Conservation (phyloP, 2,113 vertebrate species). For the Vombatus ursinus region DNA sequence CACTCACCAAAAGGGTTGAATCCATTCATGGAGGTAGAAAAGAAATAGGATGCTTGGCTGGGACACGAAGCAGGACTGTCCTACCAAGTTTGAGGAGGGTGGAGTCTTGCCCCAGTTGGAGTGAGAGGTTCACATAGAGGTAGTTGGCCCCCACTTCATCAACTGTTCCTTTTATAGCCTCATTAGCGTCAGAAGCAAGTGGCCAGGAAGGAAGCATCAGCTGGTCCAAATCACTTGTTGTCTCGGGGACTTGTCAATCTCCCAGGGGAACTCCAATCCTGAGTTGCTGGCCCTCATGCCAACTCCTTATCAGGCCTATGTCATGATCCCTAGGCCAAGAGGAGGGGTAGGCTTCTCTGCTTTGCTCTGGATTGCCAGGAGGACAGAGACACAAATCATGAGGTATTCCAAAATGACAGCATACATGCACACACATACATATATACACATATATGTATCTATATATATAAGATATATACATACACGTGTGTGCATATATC, state of each 20-base stretch:
- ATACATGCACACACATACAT: background rate
- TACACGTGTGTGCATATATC: background rate
- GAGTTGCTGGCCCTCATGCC: background rate
- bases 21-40: background rate
- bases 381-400: background rate
- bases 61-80: background rate
- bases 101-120: background rate
- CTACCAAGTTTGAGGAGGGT: background rate
- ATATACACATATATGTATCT: background rate
- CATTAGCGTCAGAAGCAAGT: background rate
- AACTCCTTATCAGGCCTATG: background rate
- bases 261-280: background rate
- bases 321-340: background rate
- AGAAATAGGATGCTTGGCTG: background rate
- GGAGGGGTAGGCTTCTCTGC: background rate
- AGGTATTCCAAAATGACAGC: background rate
- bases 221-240: background rate
- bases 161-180: background rate
- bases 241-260: background rate
- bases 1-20: background rate
- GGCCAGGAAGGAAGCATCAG: background rate
- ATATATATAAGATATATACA: background rate
- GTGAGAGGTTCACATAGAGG: background rate
- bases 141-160: background rate
- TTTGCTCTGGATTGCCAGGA: background rate